Evolutionary conservation across 2,888 invertebrate genomes (phyloP), one percentile per base, ranked within the genome.

Genomic region (Microctonus aethiopoides): DNA sequence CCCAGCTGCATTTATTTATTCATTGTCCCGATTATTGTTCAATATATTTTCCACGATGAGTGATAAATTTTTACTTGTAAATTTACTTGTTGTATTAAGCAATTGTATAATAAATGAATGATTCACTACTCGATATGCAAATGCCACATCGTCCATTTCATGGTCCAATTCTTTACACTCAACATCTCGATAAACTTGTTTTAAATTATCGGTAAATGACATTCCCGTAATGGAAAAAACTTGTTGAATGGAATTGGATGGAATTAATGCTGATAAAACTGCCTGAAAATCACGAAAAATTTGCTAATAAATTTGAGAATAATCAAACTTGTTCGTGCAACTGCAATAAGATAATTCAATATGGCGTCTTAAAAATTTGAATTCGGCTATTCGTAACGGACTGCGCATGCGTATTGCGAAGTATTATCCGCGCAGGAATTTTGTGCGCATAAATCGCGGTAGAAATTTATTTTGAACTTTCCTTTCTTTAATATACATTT

Each of bases 101-200:
- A 83, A 66, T 46, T 71, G 68, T 3, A 22, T 52, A 2, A 81
- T 72, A 10, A 80, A 79, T 5, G 59, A 32, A 61, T 82, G 81
- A 63, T 78, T 76, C n/a, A 82, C n/a, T 3, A 83, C 68, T 20
- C 80, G 79, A 71, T 83, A 81, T 13, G 77, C 73, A 59, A 82
- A 70, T 39, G 74, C 78, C 1, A 74, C 78, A 1, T 71, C 10
- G 4, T 75, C 68, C 16, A 65, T n/a, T 0, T 74, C 74, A 1
- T 75, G 68, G 16, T 70, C 70, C 0, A 79, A 63, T 1, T 72
- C 69, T 29, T 74, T 46, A 59, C 77, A 75, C n/a, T 46, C 63
- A 4, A 81, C 61, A 6, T 83, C 78, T 0, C 60, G 63, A 52
- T 74, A 79, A 10, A 77, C 68, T 1, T 10, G 20, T 2, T 63